Conservation (phyloP, 1,140 invertebrate genomes). For the Musca vetustissima region DNA sequence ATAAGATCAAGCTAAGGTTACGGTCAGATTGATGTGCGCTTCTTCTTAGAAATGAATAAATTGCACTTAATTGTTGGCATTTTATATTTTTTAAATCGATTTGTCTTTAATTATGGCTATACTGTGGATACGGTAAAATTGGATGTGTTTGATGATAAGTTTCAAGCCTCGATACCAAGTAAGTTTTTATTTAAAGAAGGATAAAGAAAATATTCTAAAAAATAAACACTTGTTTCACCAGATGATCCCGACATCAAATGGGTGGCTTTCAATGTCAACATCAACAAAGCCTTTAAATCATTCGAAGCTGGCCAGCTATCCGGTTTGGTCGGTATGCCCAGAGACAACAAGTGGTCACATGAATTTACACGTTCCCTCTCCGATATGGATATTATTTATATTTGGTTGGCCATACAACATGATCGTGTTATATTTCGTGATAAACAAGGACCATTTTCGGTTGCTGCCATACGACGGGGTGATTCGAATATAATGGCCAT, state of each 20-base stretch:
- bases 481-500: background rate
- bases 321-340: slow-evolving; percentile 29
- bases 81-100: background rate
- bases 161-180: slow-evolving; percentile 48
- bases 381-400: slow-evolving; percentile 38
- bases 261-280: slow-evolving; percentile 49
- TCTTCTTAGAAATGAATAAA: no score
- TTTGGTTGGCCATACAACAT: slow-evolving; percentile 48
- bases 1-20: no score
- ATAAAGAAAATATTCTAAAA: no score
- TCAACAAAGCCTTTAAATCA: slow-evolving; percentile 42
- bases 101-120: background rate
- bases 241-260: slow-evolving; percentile 42
- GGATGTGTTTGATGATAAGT: slow-evolving; percentile 37
- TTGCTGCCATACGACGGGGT: background rate
- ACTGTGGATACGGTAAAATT: slow-evolving; percentile 25
- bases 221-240: slow-evolving; percentile 26
- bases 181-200: no score
- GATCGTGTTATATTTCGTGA: slow-evolving; percentile 37
- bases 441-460: slow-evolving; percentile 24
- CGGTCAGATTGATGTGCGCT: no score
- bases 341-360: slow-evolving; percentile 35
- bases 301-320: slow-evolving; percentile 42
- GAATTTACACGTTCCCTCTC: slow-evolving; percentile 34
- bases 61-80: no score